Base-by-base conservation (phyloP, 2,113 vertebrate genomes). In the Suncus etruscus region DNA sequence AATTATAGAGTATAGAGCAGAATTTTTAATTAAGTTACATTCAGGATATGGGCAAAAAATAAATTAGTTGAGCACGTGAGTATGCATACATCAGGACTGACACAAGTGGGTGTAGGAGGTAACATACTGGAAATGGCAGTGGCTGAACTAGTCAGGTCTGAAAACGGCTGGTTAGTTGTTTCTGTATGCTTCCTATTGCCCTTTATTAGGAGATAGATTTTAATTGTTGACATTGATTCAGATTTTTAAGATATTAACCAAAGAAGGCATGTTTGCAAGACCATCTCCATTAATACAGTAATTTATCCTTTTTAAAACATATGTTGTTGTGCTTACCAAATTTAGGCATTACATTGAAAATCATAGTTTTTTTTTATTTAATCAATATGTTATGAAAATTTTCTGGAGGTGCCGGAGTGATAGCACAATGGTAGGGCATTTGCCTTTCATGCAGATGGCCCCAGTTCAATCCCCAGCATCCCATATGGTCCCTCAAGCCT, bases 241-340 rank as follows among this genome's bases (percentile, higher is more conserved):
- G 8, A 54, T 31, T 91, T 15, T 78, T 73, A 20, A 83, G 12
- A 65, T 86, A 6, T 32, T 75, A 75, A 87, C 27, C 72, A 88
- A 91, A 61, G 45, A 86, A 58, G 31, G 86, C 25, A 47, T 86
- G 32, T 82, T 48, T 78, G 1, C 80, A 79, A 4, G 45, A 18
- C 18, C 45, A 6, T 85, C 66, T 74, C 31, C 89, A 7, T 27
- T 27, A 78, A 15, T 63, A 54, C 7, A 65, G 27, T 83, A 87
- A 74, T 92, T 75, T 83, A 22, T 89, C 12, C 63, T 83, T 83
- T 70, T 86, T 32, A 86, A 83, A 76, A 83, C 48, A 89, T 45
- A 66, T 89, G 47, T 68, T 88, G 70, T 58, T 39, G 6, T 88
- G 16, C 25, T 47, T 91, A 63, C 6, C 31, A 65, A 65, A 75